Evolutionary conservation across 2,797 vertebrate genomes (phyloP), one percentile per base, ranked within the genome.

Genomic region (Glossophaga mutica): DNA sequence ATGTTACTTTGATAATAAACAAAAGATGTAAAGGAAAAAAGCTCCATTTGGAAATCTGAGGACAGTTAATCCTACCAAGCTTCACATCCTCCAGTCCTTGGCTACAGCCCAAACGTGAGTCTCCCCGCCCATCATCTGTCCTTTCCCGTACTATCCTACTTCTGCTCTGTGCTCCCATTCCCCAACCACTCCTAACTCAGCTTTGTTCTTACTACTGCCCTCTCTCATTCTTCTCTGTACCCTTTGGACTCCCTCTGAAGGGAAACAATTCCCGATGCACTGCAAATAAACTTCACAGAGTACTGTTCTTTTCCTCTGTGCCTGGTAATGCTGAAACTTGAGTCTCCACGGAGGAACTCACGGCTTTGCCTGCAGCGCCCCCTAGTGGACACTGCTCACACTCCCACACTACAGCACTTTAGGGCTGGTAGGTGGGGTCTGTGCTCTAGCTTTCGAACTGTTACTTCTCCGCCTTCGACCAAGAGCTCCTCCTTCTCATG

Each of bases 61-160:
- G 92, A 97, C 97, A 97, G 97, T 97, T 97, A 97, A 97, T 97
- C 97, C 97, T 94, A 93, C 78, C 96, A 92, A 88, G 94, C 85
- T 86, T 96, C 91, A 92, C 82, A 95, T 94, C 94, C 92, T 90
- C 88, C 90, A 86, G 95, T 94, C 68, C 88, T 97, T 97, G 97
- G 97, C 96, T 89, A 88, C 68, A 67, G 78, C 88, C 96, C 97
- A 97, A 94, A 89, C 22, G 9, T 91, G 94, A 97, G 90, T 94
- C 88, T 96, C 32, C 77, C 92, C 82, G 91, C 91, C 76, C 8
- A 68, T 97, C 87, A 78, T 48, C 14, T 77, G 73, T 85, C 87
- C 73, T 96, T 87, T 96, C 67, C 67, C n/a, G 48, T 76, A 68
- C 26, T 24, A 74, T 91, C 76, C 50, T 74, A 90, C 71, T 48